phyloP scores from a whole-genome alignment of 92 coral and sea anemone species.

The Hydrozoanthus gracilis region DNA sequence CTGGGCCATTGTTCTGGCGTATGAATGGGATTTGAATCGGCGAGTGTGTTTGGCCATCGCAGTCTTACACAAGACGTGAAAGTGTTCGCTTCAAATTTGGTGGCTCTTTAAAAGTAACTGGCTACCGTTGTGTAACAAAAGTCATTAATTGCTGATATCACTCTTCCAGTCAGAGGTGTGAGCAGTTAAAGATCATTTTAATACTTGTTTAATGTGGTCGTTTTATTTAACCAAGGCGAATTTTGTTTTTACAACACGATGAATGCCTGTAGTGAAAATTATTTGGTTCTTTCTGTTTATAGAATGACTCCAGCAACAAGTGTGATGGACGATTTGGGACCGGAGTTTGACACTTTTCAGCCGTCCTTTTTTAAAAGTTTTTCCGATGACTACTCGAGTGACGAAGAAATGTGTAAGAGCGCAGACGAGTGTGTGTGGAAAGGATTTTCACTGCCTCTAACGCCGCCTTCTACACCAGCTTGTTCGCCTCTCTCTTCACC shows the following conservation, averaged over 20 bases:
- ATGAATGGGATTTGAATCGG: constrained; percentile 91
- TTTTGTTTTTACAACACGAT: constrained; percentile 45
- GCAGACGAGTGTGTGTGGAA: constrained; percentile 70
- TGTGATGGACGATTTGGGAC: constrained; percentile 67
- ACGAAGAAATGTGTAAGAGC: constrained; percentile 69
- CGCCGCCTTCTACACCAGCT: constrained; percentile 90
- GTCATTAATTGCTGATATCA: constrained; percentile 1
- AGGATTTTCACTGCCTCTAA: constrained; percentile 80
- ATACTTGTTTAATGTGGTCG: constrained; percentile 18
- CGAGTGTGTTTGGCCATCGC: constrained; percentile 42
- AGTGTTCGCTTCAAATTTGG: constrained; percentile 51
- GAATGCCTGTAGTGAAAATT: constrained; percentile 46
- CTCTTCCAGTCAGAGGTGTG: constrained; percentile 41
- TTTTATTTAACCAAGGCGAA: constrained; percentile 37
- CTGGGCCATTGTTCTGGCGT: constrained; percentile 69
- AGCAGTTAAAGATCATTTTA: constrained; percentile 28
- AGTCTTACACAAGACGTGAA: background rate
- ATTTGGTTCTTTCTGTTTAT: constrained; percentile 13
- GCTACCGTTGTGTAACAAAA: background rate
- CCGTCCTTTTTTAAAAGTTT: constrained; percentile 82
- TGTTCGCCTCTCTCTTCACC: constrained; percentile 77
- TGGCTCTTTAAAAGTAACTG: constrained; percentile 56
- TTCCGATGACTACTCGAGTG: constrained; percentile 71
- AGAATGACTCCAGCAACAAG: constrained; percentile 38
- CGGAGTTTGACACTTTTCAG: constrained; percentile 81